Evolutionary conservation across 2,888 invertebrate genomes (phyloP), one percentile per base, ranked within the genome.

Genomic region (Dendrolimus pini): DNA sequence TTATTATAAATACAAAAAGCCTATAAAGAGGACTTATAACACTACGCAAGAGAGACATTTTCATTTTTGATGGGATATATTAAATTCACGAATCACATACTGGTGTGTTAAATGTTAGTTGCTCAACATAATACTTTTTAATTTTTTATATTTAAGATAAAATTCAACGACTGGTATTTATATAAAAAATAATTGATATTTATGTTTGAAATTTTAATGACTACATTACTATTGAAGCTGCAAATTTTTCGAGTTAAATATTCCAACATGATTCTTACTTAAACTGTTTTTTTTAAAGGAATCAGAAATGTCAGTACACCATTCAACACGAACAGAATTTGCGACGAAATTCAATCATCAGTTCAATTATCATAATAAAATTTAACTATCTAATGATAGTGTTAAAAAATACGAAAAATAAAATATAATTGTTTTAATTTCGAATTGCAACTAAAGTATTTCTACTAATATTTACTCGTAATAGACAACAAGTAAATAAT

Each of bases 11-110:
- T 41, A 13, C 42, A 55, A 41, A 41, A 82, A 82, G 79, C 78
- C 76, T 73, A 70, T 74, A 73, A 59, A 64, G 62, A 72, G 67
- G 68, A 70, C 70, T 75, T 74, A 77, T 61, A 56, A 67, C n/a
- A 54, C 72, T 77, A 76, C 60, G 64, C 63, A 69, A 75, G 73
- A 74, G 75, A 76, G 68, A 71, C 67, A 67, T 66, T 60, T 72
- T 70, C 65, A 64, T 68, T 30, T 30, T 30, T 30, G 30, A 69
- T 73, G 68, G 73, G 65, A 63, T 61, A 30, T 30, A 30, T 30
- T 30, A 30, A 30, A 30, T 30, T 30, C 30, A 30, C 30, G 30
- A 30, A 30, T 30, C 30, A 30, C 30, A 30, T 30, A 30, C 6
- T 30, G 30, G 30, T 30, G 30, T 30, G 30, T 6, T 30, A 30